phyloP scores from a whole-genome alignment of 2,113 vertebrate genomes.

The Carlito syrichta region DNA sequence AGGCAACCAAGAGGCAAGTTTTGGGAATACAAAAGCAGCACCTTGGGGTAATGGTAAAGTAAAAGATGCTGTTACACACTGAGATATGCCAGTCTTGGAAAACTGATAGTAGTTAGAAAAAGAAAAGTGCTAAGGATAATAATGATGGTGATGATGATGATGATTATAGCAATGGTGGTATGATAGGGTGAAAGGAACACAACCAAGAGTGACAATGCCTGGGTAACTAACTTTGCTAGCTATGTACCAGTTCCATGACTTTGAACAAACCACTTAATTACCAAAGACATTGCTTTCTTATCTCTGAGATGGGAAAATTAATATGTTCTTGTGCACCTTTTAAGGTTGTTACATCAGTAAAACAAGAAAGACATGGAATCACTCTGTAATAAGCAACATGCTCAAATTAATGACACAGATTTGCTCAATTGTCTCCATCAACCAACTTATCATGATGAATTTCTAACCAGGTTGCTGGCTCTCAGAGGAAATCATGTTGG shows the following conservation, averaged over 20 bases:
- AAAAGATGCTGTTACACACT: background rate
- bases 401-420: background rate
- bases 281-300: slow-evolving; percentile 19
- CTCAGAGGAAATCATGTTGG: background rate
- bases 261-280: slow-evolving; percentile 15
- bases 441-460: background rate
- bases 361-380: background rate
- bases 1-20: background rate
- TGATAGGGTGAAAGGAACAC: background rate
- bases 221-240: background rate
- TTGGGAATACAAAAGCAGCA: background rate
- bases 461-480: background rate
- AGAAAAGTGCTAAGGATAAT: too few relatives aligned
- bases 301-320: slow-evolving; percentile 35
- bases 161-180: background rate
- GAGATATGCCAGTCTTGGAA: background rate
- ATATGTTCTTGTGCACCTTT: background rate
- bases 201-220: background rate
- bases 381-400: background rate
- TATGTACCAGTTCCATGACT: background rate
- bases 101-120: background rate
- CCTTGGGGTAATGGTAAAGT: background rate
- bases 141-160: background rate
- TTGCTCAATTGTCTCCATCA: background rate
- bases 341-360: background rate